These are phyloP conservation scores for Corythornis cristatus DNA, from an alignment of 2,113 vertebrate genomes.

Conservation along the genomic window DNA sequence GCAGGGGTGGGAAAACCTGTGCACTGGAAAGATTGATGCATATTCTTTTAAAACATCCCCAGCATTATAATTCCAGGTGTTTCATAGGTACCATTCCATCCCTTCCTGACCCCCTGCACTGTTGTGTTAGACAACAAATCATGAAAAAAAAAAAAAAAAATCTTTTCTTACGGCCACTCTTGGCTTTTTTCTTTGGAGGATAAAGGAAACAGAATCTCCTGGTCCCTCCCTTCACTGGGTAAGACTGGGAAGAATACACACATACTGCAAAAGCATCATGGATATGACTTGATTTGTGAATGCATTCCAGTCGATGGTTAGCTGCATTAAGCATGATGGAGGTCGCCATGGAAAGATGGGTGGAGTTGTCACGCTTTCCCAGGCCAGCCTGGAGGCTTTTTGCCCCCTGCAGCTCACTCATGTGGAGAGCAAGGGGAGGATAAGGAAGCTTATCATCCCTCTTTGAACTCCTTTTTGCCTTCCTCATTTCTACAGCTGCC, in stretches of 20 bases:
- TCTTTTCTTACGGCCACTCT: background rate
- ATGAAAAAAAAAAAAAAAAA: background rate
- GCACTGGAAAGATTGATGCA: too few relatives aligned
- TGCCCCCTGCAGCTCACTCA: rapidly evolving
- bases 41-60: background rate
- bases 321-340: background rate
- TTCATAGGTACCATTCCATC: rapidly evolving
- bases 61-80: rapidly evolving
- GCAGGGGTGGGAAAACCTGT: rapidly evolving
- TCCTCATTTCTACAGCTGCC: background rate
- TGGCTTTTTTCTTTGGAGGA: background rate
- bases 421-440: background rate
- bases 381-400: background rate
- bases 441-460: background rate
- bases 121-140: background rate
- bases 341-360: background rate
- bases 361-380: background rate
- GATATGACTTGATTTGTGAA: background rate
- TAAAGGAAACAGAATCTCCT: background rate
- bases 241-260: background rate
- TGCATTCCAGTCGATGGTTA: background rate
- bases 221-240: background rate
- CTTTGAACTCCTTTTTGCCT: background rate
- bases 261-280: rapidly evolving
- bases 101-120: background rate